Base-by-base conservation (phyloP, 2,797 vertebrate species). In the Takifugu rubripes region DNA sequence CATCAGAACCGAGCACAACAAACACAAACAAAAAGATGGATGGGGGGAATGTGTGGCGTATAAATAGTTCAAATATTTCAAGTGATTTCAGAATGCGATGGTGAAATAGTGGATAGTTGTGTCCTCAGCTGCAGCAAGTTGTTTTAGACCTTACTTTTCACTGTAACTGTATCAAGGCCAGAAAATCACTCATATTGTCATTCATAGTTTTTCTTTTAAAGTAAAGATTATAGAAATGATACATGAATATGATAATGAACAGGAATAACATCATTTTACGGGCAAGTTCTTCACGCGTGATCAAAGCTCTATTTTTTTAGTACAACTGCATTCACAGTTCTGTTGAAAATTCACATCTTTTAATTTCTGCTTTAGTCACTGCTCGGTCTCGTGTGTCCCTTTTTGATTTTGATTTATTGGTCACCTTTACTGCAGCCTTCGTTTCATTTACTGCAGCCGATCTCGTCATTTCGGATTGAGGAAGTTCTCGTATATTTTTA, bases 61-160 rank as follows among this genome's bases (percentile, higher is more conserved):
- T 84, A 89, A 90, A 90, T 87, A 86, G 86, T 88, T 91, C 72
- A 89, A 83, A 88, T 89, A 77, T 88, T 91, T 89, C 83, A 86
- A 87, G 79, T 73, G 82, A 85, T 88, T 90, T 88, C 77, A 83
- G 83, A 84, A 78, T 62, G 60, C 26, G 69, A 78, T 88, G 87
- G 85, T 86, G 88, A 90, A 91, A 89, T 77, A 79, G 70, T 78
- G 60, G 64, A 73, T 83, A 70, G 81, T 75, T 83, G 82, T 89
- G 84, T 81, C 82, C 75, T 89, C 84, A 87, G 79, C 67, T 48
- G 1, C 47, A 54, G 61, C 50, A 25, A 68, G 56, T 62, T 63
- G 40, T 70, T 70, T 58, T 16, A 25, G 49, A 69, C 26, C 26
- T 62, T 60, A 40, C 25, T 61, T 63, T 59, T 45, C 59, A 56